These are phyloP conservation scores for Bugula neritina DNA, from an alignment of 2,888 invertebrate genomes.

Conservation along the genomic window DNA sequence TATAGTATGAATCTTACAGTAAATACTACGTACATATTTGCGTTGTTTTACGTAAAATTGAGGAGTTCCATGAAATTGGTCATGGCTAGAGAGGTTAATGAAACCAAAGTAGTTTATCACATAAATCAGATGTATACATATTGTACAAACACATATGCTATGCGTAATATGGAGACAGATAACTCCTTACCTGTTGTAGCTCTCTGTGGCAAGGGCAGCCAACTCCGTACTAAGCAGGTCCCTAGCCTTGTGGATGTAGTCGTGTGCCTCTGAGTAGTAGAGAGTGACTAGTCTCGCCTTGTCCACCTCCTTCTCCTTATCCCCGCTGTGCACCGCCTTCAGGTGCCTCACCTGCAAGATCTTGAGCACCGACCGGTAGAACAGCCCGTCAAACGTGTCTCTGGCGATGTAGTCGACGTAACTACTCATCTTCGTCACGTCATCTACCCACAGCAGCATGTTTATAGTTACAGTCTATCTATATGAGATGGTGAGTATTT, in stretches of 20 bases:
- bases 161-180: too few relatives aligned
- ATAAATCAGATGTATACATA: too few relatives aligned
- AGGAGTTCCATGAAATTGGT: neutral
- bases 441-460: constrained; percentile 2
- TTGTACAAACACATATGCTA: too few relatives aligned
- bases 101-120: too few relatives aligned
- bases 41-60: neutral
- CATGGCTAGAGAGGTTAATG: too few relatives aligned
- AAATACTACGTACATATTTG: constrained; percentile 2
- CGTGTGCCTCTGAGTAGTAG: constrained; percentile 18
- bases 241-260: constrained; percentile 80
- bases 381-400: constrained; percentile 90
- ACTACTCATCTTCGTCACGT: constrained; percentile 19
- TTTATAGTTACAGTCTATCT: too few relatives aligned
- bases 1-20: neutral
- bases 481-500: too few relatives aligned
- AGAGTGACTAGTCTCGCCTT: neutral
- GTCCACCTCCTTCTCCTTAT: constrained; percentile 9
- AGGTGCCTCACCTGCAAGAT: constrained; percentile 64
- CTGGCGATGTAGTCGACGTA: constrained; percentile 63
- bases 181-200: constrained; percentile 42
- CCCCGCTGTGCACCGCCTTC: constrained; percentile 37
- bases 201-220: constrained; percentile 70
- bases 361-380: constrained; percentile 85
- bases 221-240: constrained; percentile 91